phyloP scores from a whole-genome alignment of 2,888 invertebrate species.

The Eupeodes luniger region DNA sequence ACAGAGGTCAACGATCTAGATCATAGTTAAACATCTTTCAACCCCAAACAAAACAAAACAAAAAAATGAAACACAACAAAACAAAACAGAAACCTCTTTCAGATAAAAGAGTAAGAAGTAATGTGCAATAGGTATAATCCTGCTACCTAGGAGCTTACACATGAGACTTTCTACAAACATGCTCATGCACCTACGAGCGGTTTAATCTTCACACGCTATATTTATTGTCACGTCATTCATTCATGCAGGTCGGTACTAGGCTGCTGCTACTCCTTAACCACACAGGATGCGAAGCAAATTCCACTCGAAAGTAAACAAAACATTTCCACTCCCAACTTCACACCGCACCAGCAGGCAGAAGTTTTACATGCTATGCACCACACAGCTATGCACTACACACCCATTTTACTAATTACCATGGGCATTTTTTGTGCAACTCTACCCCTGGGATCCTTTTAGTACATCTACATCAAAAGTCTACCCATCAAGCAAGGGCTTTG shows the following conservation, averaged over 20 bases:
- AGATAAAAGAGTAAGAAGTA: conserved; percentile 1
- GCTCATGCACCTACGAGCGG: conserved; percentile 45
- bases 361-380: neutral
- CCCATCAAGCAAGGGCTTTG: neutral
- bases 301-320: conserved; percentile 67
- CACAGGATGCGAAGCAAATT: conserved; percentile 41
- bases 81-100: conserved; percentile 5
- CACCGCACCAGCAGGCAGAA: neutral
- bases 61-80: too few relatives aligned
- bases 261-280: conserved; percentile 49
- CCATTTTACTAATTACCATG: conserved; percentile 61
- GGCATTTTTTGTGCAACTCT: conserved; percentile 31
- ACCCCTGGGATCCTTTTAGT: conserved; percentile 13
- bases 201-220: conserved; percentile 53
- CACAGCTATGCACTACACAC: neutral
- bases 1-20: conserved; percentile 52
- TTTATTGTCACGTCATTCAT: conserved; percentile 64
- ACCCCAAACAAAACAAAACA: neutral
- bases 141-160: neutral
- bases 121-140: neutral
- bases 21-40: conserved; percentile 23
- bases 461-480: conserved; percentile 37
- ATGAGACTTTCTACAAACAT: neutral
- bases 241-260: conserved; percentile 38
- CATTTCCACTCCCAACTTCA: conserved; percentile 19